Base-by-base conservation (phyloP, 2,797 vertebrate species). In the Acipenser transmontanus region DNA sequence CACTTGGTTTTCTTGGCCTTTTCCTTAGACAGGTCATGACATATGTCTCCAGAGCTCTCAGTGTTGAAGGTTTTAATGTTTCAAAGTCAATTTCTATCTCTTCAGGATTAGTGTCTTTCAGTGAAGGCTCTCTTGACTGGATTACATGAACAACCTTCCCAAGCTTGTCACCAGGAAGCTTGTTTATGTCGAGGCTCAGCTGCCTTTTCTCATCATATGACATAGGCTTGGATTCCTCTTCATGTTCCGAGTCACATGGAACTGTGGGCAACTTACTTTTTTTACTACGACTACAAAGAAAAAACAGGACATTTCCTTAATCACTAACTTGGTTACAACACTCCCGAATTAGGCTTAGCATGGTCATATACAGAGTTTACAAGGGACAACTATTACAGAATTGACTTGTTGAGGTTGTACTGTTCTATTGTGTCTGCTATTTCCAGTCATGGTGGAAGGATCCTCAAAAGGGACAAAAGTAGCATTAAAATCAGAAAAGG, bases 31-130 rank as follows among this genome's bases (percentile, higher is more conserved):
- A 93, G 0, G 70, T 73, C 48, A 84, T 77, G 14, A 94, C 93
- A 0, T 94, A 97, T 72, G 76, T 89, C 82, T 95, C 85, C 69
- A 98, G 74, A 64, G 91, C 88, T 84, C 91, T 86, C 13, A 96
- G 82, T 0, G 95, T 95, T 54, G 94, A 92, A 59, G 88, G 73
- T 82, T 94, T 94, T 66, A 98, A 88, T 8, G 76, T 84, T 78
- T 95, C 93, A 73, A 97, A 92, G 79, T 97, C 93, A 61, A 97
- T 91, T 82, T 96, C 94, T 34, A 96, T 82, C 69, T 95, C 92
- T 52, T 93, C 83, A 1, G 84, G 85, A 74, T 82, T 79, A 8
- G 85, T 86, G 63, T 84, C 77, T 59, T 70, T 85, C 70, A 94
- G 68, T 8, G 78, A 82, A 5, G 88, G 80, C 77, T 97, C 95